Base-by-base conservation (phyloP, 2,113 vertebrate species). In the Lophius piscatorius region DNA sequence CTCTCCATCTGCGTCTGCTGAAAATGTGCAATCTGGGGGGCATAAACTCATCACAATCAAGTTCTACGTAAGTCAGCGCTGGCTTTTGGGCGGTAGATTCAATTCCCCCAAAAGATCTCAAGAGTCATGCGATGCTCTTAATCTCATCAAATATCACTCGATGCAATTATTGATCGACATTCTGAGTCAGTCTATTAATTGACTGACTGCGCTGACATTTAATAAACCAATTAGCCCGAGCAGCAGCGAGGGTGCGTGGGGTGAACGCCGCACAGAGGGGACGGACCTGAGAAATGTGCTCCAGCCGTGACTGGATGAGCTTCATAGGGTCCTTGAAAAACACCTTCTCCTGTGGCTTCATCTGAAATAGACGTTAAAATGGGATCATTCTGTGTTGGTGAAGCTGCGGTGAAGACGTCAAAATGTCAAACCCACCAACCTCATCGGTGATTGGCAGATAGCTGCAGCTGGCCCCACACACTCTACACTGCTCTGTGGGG, bases 281-380 rank as follows among this genome's bases (percentile, higher is more conserved):
- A 65, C 80, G 47, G 36, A 96, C 95, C 93, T 95, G 91, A 57
- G 91, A 74, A 48, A 95, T 85, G 41, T 91, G 90, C 57, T 86
- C 88, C 79, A 94, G 83, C 56, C 87, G 86, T 13, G 86, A 88
- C 45, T 92, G 74, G 57, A 92, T 81, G 39, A 89, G 89, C 45
- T 93, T 92, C 45, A 89, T 41, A 2, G 92, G 92, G 50, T 89
- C 93, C 81, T 55, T 92, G 82, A 96, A 95, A 85, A 92, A 95
- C 57, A 91, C 86, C 52, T 91, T 94, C 77, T 94, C 94, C 68
- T 92, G 90, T 31, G 91, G 88, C 70, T 94, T 94, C 84, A 96
- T 92, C 94, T 96, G 66, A 52, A 62, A 59, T 31, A 51, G 28
- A 80, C 68, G 35, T 10, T 42, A 9, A 33, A 35, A 38, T 24